Evolutionary conservation across 1,140 invertebrate genomes (phyloP).

Genomic region (Lysiphlebus fabarum): DNA sequence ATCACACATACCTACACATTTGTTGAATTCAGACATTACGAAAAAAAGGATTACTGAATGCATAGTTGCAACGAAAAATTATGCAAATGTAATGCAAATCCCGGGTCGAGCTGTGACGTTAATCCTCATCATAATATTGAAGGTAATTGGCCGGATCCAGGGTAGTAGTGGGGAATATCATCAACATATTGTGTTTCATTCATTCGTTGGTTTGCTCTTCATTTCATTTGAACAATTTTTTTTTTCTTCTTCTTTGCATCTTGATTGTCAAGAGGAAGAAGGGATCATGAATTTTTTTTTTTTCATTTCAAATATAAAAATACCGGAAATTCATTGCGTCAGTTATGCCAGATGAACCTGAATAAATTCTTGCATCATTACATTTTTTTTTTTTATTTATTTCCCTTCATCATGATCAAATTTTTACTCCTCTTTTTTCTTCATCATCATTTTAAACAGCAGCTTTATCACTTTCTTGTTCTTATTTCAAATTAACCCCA

Average conservation of each 20-base stretch:
- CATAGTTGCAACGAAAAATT: conserved; percentile 49
- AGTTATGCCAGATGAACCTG: conserved; percentile 5
- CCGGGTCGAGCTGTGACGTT: conserved; percentile 42
- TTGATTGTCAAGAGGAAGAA: background rate
- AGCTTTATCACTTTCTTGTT: no score
- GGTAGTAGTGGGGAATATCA: background rate
- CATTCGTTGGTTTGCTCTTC: background rate
- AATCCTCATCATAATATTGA: conserved; percentile 54
- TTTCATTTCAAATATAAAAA: conserved; percentile 9
- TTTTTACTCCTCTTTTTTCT: no score
- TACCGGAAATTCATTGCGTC: conserved; percentile 9
- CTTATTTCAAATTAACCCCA: no score
- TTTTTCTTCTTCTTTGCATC: background rate
- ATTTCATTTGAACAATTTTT: background rate
- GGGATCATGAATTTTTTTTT: no score
- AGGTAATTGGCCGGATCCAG: conserved; percentile 51
- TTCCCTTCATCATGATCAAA: background rate
- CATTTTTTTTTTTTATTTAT: background rate
- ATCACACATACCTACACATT: no score
- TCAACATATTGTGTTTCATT: no score
- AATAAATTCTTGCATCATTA: conserved; percentile 9
- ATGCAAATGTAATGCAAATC: conserved; percentile 56
- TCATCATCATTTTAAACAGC: no score
- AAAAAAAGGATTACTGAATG: conserved; percentile 36
- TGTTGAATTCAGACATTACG: background rate